phyloP scores from a whole-genome alignment of 1,140 invertebrate genomes.

The Hestina assimilis region DNA sequence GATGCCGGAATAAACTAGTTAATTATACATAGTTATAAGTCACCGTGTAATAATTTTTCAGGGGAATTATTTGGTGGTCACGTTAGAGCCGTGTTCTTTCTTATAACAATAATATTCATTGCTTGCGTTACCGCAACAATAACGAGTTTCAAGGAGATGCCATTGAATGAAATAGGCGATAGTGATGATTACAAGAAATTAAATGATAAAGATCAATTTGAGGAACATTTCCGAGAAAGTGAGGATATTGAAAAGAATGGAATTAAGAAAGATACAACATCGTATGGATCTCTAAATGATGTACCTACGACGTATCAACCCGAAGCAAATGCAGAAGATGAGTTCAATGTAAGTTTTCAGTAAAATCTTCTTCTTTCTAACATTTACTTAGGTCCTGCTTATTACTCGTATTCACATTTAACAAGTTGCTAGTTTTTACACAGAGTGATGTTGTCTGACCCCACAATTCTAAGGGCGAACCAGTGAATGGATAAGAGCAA shows the following conservation, averaged over 20 bases:
- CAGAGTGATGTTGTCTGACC: too few species aligned
- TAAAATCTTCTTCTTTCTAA: too few species aligned
- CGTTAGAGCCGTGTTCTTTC: slow-evolving; percentile 92
- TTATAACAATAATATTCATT: slow-evolving; percentile 92
- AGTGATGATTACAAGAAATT: slow-evolving; percentile 56
- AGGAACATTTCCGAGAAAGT: slow-evolving; percentile 31
- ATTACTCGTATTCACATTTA: too few species aligned
- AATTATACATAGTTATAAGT: too few species aligned
- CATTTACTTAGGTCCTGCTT: too few species aligned
- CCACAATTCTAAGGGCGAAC: too few species aligned
- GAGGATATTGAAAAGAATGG: slow-evolving; percentile 43
- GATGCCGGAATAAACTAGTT: too few species aligned
- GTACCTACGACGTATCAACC: too few species aligned
- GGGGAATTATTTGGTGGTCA: slow-evolving; percentile 90
- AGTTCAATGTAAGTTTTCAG: slow-evolving; percentile 8
- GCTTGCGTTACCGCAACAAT: slow-evolving; percentile 88
- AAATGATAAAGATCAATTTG: slow-evolving; percentile 51
- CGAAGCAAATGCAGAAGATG: slow-evolving; percentile 26
- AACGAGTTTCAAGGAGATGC: slow-evolving; percentile 93
- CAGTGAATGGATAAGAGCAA: too few species aligned
- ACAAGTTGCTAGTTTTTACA: too few species aligned
- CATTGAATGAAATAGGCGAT: slow-evolving; percentile 79
- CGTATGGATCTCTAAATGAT: slow-evolving; percentile 60
- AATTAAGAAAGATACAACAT: slow-evolving; percentile 47
- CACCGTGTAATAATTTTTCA: too few species aligned